phyloP scores from a whole-genome alignment of 2,113 vertebrate genomes.

The Grus americana region DNA sequence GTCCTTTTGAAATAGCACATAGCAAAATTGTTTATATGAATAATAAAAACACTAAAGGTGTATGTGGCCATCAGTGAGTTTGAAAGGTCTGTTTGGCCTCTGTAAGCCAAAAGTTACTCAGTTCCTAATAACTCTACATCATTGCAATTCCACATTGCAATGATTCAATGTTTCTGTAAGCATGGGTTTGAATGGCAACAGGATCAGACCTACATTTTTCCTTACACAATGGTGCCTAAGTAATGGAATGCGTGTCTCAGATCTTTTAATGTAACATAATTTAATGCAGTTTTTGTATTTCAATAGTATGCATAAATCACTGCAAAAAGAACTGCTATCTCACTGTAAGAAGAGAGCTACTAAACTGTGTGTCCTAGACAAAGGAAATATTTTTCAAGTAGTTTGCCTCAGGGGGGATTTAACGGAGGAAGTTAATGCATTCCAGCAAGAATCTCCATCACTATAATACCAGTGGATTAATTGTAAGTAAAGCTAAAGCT shows the following conservation, averaged over 20 bases:
- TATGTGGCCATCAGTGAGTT: neutral
- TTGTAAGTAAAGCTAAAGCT: constrained; percentile 57
- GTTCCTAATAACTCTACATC: neutral
- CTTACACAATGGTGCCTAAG: neutral
- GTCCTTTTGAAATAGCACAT: neutral
- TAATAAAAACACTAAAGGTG: neutral
- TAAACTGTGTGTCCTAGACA: constrained; percentile 49
- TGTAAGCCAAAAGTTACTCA: neutral
- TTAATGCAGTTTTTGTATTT: constrained; percentile 42
- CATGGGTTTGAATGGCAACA: neutral
- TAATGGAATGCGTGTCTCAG: neutral
- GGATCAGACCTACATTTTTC: constrained; percentile 6
- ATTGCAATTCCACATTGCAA: neutral
- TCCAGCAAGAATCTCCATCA: constrained; percentile 54
- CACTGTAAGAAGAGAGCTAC: constrained; percentile 27
- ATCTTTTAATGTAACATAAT: constrained; percentile 23
- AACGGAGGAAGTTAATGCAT: constrained; percentile 67
- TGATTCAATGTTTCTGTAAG: neutral
- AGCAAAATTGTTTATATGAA: neutral
- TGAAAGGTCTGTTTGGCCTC: neutral
- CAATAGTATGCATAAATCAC: constrained; percentile 38
- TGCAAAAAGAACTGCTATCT: constrained; percentile 47
- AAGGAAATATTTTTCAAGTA: constrained; percentile 68
- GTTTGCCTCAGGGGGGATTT: constrained; percentile 62
- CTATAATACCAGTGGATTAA: constrained; percentile 60